phyloP scores from a whole-genome alignment of 1,140 invertebrate genomes.

The Megalopta genalis region DNA sequence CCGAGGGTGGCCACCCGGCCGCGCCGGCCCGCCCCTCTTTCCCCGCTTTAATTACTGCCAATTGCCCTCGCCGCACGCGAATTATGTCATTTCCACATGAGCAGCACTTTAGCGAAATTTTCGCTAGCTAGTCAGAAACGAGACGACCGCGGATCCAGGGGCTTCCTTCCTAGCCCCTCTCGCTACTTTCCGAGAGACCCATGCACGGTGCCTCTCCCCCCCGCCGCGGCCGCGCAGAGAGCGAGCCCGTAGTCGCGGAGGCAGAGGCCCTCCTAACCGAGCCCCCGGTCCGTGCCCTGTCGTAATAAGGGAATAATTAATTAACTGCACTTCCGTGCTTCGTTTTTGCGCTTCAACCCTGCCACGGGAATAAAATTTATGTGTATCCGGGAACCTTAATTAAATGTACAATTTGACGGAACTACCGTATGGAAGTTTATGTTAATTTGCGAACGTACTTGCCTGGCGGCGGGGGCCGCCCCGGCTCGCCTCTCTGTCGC shows the following conservation, averaged over 20 bases:
- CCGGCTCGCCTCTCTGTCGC: neutral
- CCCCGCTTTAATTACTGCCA: conserved; percentile 78
- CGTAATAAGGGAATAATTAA: conserved; percentile 69
- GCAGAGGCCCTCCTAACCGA: neutral
- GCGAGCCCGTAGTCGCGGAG: too few species aligned
- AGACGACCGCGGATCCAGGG: conserved; percentile 50
- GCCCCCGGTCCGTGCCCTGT: conserved; percentile 35
- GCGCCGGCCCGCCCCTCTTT: conserved; percentile 24
- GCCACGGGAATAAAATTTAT: conserved; percentile 62
- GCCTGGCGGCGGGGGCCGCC: neutral
- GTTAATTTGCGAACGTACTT: conserved; percentile 63
- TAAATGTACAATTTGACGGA: conserved; percentile 56
- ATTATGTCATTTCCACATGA: conserved; percentile 77
- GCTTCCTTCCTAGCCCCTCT: conserved; percentile 39
- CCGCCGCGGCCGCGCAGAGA: too few species aligned
- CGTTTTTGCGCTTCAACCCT: conserved; percentile 63
- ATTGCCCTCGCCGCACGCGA: conserved; percentile 76
- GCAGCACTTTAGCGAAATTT: conserved; percentile 67
- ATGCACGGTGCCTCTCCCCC: neutral
- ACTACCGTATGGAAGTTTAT: conserved; percentile 44
- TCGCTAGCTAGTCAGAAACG: conserved; percentile 64
- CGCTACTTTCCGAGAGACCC: conserved; percentile 24
- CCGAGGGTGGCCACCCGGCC: conserved; percentile 10
- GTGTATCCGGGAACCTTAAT: conserved; percentile 63
- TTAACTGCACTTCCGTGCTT: conserved; percentile 63